A percentile compares a stretch with the other conserved stretches of the same genome.
Conservation (phyloP, 2,888 invertebrate species). For the Temnothorax ravouxi region DNA sequence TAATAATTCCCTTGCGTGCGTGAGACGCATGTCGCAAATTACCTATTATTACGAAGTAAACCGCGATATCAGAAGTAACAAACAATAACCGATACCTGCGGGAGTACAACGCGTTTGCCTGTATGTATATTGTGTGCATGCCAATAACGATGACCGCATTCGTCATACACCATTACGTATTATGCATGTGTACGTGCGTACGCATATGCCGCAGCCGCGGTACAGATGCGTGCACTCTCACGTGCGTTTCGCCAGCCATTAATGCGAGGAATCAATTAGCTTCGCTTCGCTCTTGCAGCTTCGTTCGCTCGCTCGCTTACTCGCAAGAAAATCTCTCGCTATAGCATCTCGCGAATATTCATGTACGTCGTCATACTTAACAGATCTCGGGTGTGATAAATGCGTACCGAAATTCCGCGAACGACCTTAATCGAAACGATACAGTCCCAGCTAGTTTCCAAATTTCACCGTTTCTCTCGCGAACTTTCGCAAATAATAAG, state of each 20-base stretch:
- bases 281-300: slow-evolving; percentile 49
- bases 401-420: slow-evolving; percentile 2
- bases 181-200: neutral
- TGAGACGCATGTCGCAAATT: slow-evolving; percentile 11
- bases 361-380: slow-evolving; percentile 5
- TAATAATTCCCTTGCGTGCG: neutral
- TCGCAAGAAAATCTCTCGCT: slow-evolving; percentile 27
- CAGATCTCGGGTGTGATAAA: slow-evolving; percentile 27
- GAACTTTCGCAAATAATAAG: neutral
- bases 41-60: slow-evolving; percentile 24
- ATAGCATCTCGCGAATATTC: slow-evolving; percentile 26
- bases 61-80: slow-evolving; percentile 32
- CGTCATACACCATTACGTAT: slow-evolving; percentile 39
- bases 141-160: slow-evolving; percentile 45
- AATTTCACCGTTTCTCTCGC: neutral
- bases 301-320: slow-evolving; percentile 33
- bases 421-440: neutral
- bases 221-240: slow-evolving; percentile 30
- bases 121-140: neutral
- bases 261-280: slow-evolving; percentile 68
- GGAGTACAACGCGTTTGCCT: neutral
- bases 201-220: neutral
- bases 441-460: neutral
- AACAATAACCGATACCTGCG: slow-evolving; percentile 20
- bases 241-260: slow-evolving; percentile 61